Evolutionary conservation across 2,888 invertebrate genomes (phyloP), one percentile per base, ranked within the genome.

Genomic region (Melinaea marsaeus): DNA sequence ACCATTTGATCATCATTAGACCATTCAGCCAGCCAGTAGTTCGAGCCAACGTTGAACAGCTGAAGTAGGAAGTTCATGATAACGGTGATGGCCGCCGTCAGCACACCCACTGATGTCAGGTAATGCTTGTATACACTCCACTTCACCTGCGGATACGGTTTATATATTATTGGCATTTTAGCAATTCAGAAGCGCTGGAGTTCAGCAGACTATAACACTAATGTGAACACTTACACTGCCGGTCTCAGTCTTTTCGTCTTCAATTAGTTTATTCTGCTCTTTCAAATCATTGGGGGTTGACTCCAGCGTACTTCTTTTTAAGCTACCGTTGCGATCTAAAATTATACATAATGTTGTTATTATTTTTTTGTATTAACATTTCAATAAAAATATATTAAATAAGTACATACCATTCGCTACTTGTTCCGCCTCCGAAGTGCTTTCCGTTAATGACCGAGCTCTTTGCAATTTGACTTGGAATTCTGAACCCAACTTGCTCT

Each of bases 61-160:
- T 97, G 97, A 80, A 95, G 95, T 48, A 95, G 82, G 70, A 96
- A 92, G 81, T 98, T 95, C 86, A 98, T 94, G 0, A 95, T 65
- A 61, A 97, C 90, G 2, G 98, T 96, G 11, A 94, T 85, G 13
- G 94, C 80, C 0, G 95, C 93, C 60, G 96, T 90, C 59, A 94
- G 88, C 74, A 96, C 84, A 51, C 98, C 97, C 69, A 98, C 95
- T 57, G 96, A 95, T 83, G 93, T 93, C 71, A 98, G 91, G 82
- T 99, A 99, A 82, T 97, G 95, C 74, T 95, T 93, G 88, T 98
- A 98, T 0, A 99, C 98, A 65, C 91, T 88, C 92, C 95, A 94
- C 85, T 97, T 96, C 2, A 99, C 97, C 95, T 95, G 80, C 4
- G 32, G 37, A 37, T 4, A 37, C 5, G 42, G 42, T 3, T 42